These are phyloP conservation scores for Formica exsecta DNA, from an alignment of 1,140 invertebrate genomes.

Conservation along the genomic window DNA sequence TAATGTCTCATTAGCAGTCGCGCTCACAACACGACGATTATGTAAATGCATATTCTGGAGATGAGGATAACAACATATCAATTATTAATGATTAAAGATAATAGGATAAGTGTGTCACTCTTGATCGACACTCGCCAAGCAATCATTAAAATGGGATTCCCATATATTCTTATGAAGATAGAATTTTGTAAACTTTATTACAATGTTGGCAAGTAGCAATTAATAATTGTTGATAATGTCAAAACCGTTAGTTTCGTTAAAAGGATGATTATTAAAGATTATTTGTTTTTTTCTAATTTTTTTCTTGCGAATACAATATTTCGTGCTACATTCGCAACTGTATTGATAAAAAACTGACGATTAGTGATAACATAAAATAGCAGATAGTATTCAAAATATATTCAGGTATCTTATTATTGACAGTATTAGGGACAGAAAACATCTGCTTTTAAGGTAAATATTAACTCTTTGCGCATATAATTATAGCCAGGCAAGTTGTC, in stretches of 20 bases:
- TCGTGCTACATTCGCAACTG: background rate
- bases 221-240: background rate
- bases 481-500: constrained; percentile 56
- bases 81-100: constrained; percentile 56
- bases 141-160: constrained; percentile 20
- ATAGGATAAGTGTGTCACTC: constrained; percentile 64
- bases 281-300: background rate
- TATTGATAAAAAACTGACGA: background rate
- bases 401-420: background rate
- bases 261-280: background rate
- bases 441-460: background rate
- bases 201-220: background rate
- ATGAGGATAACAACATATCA: constrained; percentile 38
- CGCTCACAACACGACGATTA: constrained; percentile 30
- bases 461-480: constrained; percentile 22
- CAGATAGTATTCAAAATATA: background rate
- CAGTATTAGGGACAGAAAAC: background rate
- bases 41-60: constrained; percentile 48
- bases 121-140: background rate
- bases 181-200: background rate
- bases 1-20: constrained; percentile 22
- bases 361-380: background rate
- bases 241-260: background rate
- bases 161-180: background rate
- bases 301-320: background rate